These are phyloP conservation scores for Kryptopterus vitreolus DNA, from an alignment of 2,797 vertebrate species.

Conservation along the genomic window DNA sequence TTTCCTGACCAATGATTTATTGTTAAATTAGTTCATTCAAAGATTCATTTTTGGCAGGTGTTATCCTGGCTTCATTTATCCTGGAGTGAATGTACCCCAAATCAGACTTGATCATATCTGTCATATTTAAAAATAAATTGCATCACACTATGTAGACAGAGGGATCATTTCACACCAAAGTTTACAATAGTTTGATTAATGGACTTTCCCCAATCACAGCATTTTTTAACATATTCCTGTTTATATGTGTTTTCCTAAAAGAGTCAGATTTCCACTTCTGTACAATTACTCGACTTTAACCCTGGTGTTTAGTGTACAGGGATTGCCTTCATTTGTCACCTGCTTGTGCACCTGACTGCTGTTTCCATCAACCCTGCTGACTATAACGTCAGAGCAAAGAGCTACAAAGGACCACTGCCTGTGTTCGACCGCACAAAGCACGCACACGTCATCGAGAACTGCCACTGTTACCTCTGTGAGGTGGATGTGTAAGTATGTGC, in stretches of 20 bases:
- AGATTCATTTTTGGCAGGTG: too few relatives aligned
- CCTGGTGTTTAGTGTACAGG: conserved; percentile 81
- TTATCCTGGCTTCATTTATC: too few relatives aligned
- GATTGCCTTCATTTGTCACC: conserved; percentile 82
- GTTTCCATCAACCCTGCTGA: conserved; percentile 93
- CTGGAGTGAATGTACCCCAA: background rate
- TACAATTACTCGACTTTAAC: conserved; percentile 55
- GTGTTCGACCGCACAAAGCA: conserved; percentile 87
- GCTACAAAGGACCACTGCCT: conserved; percentile 79
- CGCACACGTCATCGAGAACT: conserved; percentile 94
- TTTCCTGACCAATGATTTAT: too few relatives aligned
- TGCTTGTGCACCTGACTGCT: conserved; percentile 87
- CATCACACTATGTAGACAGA: background rate
- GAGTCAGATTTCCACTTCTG: background rate
- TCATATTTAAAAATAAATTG: background rate
- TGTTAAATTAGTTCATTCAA: too few relatives aligned
- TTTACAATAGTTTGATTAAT: too few relatives aligned
- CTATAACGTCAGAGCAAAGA: conserved; percentile 83
- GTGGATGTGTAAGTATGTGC: conserved; percentile 90
- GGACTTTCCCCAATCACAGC: too few relatives aligned
- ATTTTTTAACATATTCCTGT: too few relatives aligned
- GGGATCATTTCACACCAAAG: background rate
- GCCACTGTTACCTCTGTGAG: conserved; percentile 94
- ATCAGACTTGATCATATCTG: background rate
- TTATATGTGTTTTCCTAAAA: too few relatives aligned